phyloP scores from a whole-genome alignment of 2,888 invertebrate genomes.

The Heliconius charithonia region DNA sequence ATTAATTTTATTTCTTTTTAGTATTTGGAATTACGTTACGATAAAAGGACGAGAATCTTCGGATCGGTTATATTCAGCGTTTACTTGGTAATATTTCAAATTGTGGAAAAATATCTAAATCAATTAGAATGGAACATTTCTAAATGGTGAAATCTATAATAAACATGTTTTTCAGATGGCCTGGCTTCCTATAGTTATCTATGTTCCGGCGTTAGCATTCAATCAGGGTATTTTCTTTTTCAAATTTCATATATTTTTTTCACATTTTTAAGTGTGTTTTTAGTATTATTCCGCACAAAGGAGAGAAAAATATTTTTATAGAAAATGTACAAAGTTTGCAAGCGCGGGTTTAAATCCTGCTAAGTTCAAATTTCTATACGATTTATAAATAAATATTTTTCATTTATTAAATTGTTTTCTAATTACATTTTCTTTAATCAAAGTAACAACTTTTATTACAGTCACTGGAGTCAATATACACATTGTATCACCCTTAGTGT shows the following conservation, averaged over 20 bases:
- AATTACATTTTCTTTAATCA: background rate
- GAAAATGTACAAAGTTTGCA: no score
- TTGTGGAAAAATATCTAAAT: conserved; percentile 24
- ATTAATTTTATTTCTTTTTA: conserved; percentile 58
- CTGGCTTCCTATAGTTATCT: conserved; percentile 89
- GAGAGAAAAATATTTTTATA: no score
- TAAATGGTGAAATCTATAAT: background rate
- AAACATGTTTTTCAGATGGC: conserved; percentile 76
- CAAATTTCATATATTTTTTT: background rate
- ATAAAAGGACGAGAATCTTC: conserved; percentile 86
- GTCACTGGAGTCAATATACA: conserved; percentile 91
- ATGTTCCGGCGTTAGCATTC: conserved; percentile 88
- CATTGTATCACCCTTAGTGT: conserved; percentile 88
- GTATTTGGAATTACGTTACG: conserved; percentile 87
- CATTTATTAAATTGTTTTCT: no score
- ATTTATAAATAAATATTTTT: no score
- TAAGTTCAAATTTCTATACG: no score
- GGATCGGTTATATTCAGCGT: conserved; percentile 87
- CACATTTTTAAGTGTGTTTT: no score
- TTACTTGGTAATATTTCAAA: conserved; percentile 83
- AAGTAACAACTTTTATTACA: conserved; percentile 64
- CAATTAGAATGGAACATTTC: background rate
- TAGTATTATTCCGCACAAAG: no score
- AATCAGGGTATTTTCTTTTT: conserved; percentile 83
- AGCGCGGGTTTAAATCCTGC: no score